Percentiles rank a stretch among this genome's conserved stretches.
Conservation (phyloP, 2,888 invertebrate species). For the Heliconius hortense region DNA sequence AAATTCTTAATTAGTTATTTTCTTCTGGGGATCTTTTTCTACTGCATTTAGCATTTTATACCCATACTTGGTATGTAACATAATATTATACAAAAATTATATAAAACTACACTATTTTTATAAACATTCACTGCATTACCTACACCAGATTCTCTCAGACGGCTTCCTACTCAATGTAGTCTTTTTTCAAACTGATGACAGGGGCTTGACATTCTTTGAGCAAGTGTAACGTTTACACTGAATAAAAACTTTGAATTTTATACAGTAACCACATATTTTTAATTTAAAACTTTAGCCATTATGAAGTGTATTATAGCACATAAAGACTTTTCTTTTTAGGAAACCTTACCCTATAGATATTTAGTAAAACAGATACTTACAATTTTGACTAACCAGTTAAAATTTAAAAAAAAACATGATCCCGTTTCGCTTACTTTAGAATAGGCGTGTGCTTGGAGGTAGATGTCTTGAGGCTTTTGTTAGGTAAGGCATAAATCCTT, state of each 20-base stretch:
- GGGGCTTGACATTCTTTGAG: constrained; percentile 12
- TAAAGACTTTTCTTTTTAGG: background rate
- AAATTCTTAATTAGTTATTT: background rate
- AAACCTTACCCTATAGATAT: background rate
- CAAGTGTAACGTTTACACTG: background rate
- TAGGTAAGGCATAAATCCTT: background rate
- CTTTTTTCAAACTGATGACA: constrained; percentile 10
- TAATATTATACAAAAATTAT: background rate
- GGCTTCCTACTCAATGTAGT: background rate
- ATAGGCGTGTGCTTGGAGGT: background rate
- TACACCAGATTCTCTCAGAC: background rate
- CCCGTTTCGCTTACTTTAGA: background rate
- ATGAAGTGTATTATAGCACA: background rate
- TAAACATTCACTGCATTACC: background rate
- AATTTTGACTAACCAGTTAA: no score
- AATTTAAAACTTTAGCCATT: background rate
- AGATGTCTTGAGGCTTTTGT: background rate
- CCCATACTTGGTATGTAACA: background rate
- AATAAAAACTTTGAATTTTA: background rate
- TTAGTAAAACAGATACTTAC: no score
- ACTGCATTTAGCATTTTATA: background rate
- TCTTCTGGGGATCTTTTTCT: background rate
- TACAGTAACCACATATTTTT: background rate
- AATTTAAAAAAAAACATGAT: no score
- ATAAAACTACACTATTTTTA: background rate